Conservation (phyloP, 2,113 vertebrate species). For the Apaloderma vittatum region DNA sequence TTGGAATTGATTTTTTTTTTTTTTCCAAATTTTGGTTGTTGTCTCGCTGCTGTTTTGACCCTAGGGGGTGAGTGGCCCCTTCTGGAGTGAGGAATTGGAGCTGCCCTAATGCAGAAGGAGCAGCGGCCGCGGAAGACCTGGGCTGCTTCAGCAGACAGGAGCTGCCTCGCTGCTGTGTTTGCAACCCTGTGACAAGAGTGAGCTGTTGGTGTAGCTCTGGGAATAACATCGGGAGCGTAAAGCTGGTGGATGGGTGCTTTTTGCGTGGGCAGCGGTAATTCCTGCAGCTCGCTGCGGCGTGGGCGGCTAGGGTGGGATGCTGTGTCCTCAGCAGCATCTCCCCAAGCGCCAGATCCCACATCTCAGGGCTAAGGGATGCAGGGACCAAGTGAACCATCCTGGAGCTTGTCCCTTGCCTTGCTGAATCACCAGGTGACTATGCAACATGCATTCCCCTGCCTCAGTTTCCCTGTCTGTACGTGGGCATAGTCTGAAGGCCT, state of each 20-base stretch:
- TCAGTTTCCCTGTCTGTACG: neutral
- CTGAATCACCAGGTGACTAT: neutral
- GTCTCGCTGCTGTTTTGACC: fast-evolving
- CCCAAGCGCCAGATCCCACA: neutral
- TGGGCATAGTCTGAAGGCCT: fast-evolving
- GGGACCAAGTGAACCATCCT: neutral
- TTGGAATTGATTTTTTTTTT: neutral
- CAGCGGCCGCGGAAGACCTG: fast-evolving
- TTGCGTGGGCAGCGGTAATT: neutral
- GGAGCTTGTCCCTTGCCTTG: neutral
- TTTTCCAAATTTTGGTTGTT: neutral
- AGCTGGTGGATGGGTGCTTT: neutral
- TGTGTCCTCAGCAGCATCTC: neutral
- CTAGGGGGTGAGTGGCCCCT: neutral
- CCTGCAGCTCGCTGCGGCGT: fast-evolving
- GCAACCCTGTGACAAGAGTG: fast-evolving
- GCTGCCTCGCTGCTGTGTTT: fast-evolving
- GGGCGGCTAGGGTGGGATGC: neutral
- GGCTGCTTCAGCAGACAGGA: fast-evolving
- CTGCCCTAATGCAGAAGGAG: neutral
- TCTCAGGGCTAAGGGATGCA: fast-evolving
- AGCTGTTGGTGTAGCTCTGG: neutral
- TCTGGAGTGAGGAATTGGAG: fast-evolving
- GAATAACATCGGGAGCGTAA: fast-evolving
- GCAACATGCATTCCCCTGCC: fast-evolving